Evolutionary conservation across 64 coral and sea anemone species (phyloP).

Genomic region (Catalaphyllia jardinei): DNA sequence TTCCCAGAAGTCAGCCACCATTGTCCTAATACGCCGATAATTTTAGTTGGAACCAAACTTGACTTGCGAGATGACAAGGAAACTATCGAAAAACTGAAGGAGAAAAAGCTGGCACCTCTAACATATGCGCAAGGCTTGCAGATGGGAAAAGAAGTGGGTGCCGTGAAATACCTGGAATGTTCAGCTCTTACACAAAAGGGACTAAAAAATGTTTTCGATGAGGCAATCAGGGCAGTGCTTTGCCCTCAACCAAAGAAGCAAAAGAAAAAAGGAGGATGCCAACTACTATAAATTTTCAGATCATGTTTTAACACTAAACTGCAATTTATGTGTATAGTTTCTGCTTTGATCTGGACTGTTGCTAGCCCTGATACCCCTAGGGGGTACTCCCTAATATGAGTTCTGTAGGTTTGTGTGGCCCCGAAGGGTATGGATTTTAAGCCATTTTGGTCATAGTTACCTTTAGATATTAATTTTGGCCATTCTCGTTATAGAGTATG

Average conservation of each 20-base stretch:
- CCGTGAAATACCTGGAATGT: slow-evolving; percentile 92
- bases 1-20: slow-evolving; percentile 98
- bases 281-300: slow-evolving; percentile 43
- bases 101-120: slow-evolving; percentile 81
- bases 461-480: too few relatives aligned
- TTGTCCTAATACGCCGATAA: slow-evolving; percentile 91
- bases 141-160: slow-evolving; percentile 83
- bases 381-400: too few relatives aligned
- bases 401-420: too few relatives aligned
- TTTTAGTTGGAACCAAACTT: slow-evolving; percentile 95
- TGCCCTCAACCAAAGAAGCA: slow-evolving; percentile 48
- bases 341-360: too few relatives aligned
- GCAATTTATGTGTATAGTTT: too few relatives aligned
- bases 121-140: slow-evolving; percentile 70
- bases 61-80: slow-evolving; percentile 96
- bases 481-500: too few relatives aligned
- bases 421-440: too few relatives aligned
- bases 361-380: too few relatives aligned
- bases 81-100: slow-evolving; percentile 85
- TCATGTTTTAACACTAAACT: neutral
- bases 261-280: slow-evolving; percentile 55
- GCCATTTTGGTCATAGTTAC: too few relatives aligned
- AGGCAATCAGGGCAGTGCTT: slow-evolving; percentile 84
- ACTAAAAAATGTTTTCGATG: slow-evolving; percentile 95
- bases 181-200: slow-evolving; percentile 94